These are phyloP conservation scores for Epinephelus malabaricus DNA, from an alignment of 2,797 vertebrate genomes.

Conservation along the genomic window DNA sequence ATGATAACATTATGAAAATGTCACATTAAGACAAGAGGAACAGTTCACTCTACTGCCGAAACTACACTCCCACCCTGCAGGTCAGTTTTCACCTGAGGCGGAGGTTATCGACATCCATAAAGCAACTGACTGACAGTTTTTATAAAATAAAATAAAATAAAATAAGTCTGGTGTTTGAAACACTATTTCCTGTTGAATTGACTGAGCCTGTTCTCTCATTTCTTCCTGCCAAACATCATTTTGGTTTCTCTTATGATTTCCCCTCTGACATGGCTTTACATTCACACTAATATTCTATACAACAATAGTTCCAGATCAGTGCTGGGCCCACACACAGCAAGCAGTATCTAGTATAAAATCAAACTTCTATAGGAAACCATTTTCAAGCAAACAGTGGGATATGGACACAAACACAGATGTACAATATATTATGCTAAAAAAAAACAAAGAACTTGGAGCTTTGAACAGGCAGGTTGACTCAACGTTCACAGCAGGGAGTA, in stretches of 20 bases:
- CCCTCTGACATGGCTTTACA: background rate
- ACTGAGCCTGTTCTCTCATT: slow-evolving; percentile 16
- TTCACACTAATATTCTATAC: slow-evolving; percentile 8
- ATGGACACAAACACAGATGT: background rate
- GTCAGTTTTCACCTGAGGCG: slow-evolving; percentile 5
- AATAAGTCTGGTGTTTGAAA: slow-evolving; percentile 24
- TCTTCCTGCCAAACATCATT: background rate
- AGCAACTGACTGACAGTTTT: slow-evolving; percentile 1
- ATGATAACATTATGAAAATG: slow-evolving; percentile 6
- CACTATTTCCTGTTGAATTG: slow-evolving; percentile 8
- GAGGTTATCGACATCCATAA: background rate
- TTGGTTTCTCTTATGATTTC: slow-evolving; percentile 29
- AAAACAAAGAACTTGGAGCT: background rate
- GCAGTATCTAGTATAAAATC: background rate
- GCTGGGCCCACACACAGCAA: slow-evolving; percentile 5
- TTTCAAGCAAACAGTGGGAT: slow-evolving; percentile 6
- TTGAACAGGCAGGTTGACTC: slow-evolving; percentile 3
- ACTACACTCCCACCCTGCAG: background rate
- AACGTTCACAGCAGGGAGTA: background rate
- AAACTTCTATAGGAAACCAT: slow-evolving; percentile 7
- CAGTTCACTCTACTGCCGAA: background rate
- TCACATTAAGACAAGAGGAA: slow-evolving; percentile 8
- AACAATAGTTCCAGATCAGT: background rate
- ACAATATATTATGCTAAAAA: background rate
- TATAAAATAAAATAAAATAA: background rate